Percentiles rank a stretch among this genome's conserved stretches.
Evolutionary conservation across 2,797 vertebrate genomes (phyloP).

Genomic region (Phataginus tetradactyla): DNA sequence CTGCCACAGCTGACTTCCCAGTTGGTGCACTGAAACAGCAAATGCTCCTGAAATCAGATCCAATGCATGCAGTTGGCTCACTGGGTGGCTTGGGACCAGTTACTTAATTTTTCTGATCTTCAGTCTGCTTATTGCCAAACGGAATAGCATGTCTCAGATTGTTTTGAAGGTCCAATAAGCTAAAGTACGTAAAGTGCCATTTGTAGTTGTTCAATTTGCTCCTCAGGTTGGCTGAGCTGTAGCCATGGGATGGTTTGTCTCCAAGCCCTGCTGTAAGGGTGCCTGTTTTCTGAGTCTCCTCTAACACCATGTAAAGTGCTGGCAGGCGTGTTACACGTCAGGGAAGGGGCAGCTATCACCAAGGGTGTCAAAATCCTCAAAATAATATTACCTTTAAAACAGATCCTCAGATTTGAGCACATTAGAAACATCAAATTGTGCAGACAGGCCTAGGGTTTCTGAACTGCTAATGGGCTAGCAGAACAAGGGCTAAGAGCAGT

Average conservation of each 20-base stretch:
- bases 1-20: background rate
- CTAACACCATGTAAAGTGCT: background rate
- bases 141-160: background rate
- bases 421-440: background rate
- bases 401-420: background rate
- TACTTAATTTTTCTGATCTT: background rate
- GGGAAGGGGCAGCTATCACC: background rate
- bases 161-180: background rate
- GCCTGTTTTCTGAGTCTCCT: background rate
- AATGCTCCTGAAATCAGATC: background rate
- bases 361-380: background rate
- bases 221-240: background rate
- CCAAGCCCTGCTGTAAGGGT: background rate
- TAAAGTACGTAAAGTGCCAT: background rate
- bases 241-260: background rate
- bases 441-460: background rate
- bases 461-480: background rate
- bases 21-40: background rate
- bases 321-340: background rate
- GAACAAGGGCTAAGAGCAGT: background rate
- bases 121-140: background rate
- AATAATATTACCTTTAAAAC: background rate
- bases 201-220: background rate
- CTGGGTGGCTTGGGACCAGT: background rate
- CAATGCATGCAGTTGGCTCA: background rate